phyloP scores from a whole-genome alignment of 2,888 invertebrate genomes.

The Meta bourneti region DNA sequence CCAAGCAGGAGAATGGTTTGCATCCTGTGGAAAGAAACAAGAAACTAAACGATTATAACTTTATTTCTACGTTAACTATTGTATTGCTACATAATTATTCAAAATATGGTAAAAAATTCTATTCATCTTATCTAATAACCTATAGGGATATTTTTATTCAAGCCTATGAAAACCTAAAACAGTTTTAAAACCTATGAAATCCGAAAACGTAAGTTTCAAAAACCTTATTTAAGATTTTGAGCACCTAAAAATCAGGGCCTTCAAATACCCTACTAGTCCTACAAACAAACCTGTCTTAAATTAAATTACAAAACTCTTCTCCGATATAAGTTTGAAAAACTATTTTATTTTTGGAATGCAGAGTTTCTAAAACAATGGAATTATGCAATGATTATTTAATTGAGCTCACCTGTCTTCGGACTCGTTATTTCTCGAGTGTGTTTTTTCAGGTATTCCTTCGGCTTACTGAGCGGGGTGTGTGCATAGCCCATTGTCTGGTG shows the following conservation, averaged over 20 bases:
- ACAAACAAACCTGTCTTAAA: conserved; percentile 1
- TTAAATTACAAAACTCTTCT: background rate
- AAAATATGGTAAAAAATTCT: background rate
- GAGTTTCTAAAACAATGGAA: no score
- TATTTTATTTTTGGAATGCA: no score
- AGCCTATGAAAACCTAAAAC: no score
- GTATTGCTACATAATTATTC: background rate
- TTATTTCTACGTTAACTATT: background rate
- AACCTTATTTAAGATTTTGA: no score
- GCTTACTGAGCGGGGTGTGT: conserved; percentile 42
- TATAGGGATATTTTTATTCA: no score
- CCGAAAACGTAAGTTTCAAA: no score
- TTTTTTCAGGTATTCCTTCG: conserved; percentile 60
- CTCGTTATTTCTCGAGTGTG: conserved; percentile 18
- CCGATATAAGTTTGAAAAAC: no score
- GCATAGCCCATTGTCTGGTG: conserved; percentile 68
- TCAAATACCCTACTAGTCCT: background rate
- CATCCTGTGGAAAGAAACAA: conserved; percentile 22
- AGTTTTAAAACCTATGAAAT: no score
- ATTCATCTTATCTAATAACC: background rate
- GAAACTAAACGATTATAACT: background rate
- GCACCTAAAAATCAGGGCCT: no score
- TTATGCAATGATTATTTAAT: no score
- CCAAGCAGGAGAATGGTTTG: conserved; percentile 17
- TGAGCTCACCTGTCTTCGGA: background rate